phyloP scores from a whole-genome alignment of 2,797 vertebrate species.

The Intellagama lesueurii region DNA sequence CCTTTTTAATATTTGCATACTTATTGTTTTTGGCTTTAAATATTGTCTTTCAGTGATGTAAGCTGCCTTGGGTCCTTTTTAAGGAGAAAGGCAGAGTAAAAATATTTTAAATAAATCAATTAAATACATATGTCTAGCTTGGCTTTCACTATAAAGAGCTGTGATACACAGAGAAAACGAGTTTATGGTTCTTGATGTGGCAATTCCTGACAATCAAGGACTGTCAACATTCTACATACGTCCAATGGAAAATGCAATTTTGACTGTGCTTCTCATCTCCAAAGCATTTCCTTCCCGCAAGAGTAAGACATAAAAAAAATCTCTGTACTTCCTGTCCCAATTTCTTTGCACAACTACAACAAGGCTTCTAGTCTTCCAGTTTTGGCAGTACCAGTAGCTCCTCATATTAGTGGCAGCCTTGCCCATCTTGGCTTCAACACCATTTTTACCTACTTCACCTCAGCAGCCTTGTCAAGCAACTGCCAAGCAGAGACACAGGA shows the following conservation, averaged over 20 bases:
- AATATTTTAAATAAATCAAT: no score
- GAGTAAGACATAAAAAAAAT: slow-evolving; percentile 33
- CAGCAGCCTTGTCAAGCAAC: slow-evolving; percentile 41
- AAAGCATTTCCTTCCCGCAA: neutral
- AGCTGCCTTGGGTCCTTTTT: no score
- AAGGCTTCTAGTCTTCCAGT: slow-evolving; percentile 52
- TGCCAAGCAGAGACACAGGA: slow-evolving; percentile 57
- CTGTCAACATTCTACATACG: neutral
- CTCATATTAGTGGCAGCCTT: slow-evolving; percentile 54
- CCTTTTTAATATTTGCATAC: no score
- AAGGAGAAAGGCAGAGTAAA: no score
- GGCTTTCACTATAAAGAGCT: neutral
- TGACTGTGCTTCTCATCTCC: neutral
- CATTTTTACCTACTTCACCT: slow-evolving; percentile 35
- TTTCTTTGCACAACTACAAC: slow-evolving; percentile 52
- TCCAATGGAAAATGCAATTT: neutral
- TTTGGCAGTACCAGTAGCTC: slow-evolving; percentile 60
- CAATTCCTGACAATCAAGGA: neutral
- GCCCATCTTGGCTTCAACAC: slow-evolving; percentile 33
- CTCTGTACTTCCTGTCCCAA: slow-evolving; percentile 25
- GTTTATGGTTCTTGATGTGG: neutral
- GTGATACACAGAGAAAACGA: neutral
- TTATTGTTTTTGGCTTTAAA: no score
- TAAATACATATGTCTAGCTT: no score
- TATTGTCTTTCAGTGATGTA: no score